phyloP scores from a whole-genome alignment of 1,140 invertebrate species.

The Apis florea region DNA sequence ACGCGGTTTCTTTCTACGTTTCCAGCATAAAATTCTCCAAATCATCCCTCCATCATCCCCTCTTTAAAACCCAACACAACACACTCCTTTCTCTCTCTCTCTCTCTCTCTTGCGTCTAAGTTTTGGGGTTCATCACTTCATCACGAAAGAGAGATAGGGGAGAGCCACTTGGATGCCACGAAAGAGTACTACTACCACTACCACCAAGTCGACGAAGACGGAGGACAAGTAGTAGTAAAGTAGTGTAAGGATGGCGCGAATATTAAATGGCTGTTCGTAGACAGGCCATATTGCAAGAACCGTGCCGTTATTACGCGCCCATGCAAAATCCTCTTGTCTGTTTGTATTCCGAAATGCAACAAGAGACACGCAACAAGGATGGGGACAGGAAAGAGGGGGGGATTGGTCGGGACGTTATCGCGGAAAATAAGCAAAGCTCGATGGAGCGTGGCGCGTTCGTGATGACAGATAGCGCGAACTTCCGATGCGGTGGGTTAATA shows the following conservation, averaged over 20 bases:
- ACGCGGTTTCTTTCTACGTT: no score
- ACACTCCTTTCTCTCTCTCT: neutral
- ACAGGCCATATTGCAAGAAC: slow-evolving; percentile 4
- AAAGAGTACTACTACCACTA: no score
- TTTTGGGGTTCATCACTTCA: neutral
- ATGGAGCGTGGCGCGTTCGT: neutral
- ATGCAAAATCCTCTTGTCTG: neutral
- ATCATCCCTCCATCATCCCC: neutral
- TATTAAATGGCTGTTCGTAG: slow-evolving; percentile 49
- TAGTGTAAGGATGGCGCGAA: slow-evolving; percentile 40
- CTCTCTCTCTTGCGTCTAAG: no score
- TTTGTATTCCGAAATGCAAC: neutral
- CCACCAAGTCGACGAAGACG: neutral
- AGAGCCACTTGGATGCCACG: no score
- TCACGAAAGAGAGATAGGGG: neutral
- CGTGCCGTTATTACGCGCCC: neutral
- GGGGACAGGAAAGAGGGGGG: no score
- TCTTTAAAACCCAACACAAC: no score
- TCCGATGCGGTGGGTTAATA: slow-evolving; percentile 4
- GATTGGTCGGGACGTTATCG: neutral
- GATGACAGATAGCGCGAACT: slow-evolving; percentile 9
- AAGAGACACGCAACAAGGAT: slow-evolving; percentile 18
- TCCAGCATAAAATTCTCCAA: no score
- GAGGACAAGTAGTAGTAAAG: neutral
- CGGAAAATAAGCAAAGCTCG: slow-evolving; percentile 20